Base-by-base conservation (phyloP, 2,888 invertebrate species). In the Hirtodrosophila trivittata region DNA sequence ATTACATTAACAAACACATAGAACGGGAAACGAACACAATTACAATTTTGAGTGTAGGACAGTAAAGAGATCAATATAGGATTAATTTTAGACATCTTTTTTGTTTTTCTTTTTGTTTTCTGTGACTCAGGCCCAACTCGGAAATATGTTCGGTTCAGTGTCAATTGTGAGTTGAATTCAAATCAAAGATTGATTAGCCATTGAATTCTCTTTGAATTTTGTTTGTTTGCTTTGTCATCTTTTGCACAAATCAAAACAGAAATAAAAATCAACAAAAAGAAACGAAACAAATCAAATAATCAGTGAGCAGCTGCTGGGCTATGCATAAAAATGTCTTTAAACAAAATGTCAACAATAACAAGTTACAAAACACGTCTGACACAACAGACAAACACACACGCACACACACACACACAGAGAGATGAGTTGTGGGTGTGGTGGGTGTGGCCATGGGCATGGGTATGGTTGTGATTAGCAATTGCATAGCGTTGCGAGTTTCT, bases 191-290 rank as follows among this genome's bases (percentile, higher is more conserved):
- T 58, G 41, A 64, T 60, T 56, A 41, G 54, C 50, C 52, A 57
- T 73, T 66, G 52, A 59, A 62, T 56, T 9, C 51, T 56, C 52
- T 80, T 66, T 72, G 56, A 80, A 77, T 80, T 83, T 80, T 59
- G 73, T 66, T 73, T 65, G 65, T 84, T 81, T 80, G 81, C 84
- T 83, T 84, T 80, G 84, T 73, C 70, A 84, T 77, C 80, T 77
- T 83, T 50, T 50, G 57, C 73, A 62, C 66, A 65, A 78, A 66
- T 69, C 26, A 58, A 70, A 38, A 60, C 21, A 14, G 43, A 35
- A 55, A 16, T 37, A 72, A 32, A 41, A 42, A 21, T 50, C 39
- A 56, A 50, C 49, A 45, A 49, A 32, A 58, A 51, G 51, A 55
- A 51, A 51, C 21, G 56, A 68, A 37, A 14, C 30, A 66, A 14